Percentiles rank a stretch among this genome's conserved stretches.
Evolutionary conservation across 2,888 invertebrate species (phyloP).

Genomic region (Melanostoma mellinum): DNA sequence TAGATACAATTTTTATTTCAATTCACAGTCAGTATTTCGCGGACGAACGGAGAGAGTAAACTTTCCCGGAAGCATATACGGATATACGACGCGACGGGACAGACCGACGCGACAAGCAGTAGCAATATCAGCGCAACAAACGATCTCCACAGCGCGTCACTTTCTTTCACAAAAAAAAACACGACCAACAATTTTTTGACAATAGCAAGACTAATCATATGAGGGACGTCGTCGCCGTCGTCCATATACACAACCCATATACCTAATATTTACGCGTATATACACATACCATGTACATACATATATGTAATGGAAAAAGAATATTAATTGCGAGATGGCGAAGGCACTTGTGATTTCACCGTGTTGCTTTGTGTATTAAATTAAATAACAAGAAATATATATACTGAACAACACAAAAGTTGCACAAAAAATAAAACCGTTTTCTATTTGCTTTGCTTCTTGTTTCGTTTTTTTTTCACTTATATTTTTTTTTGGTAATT

Average conservation of each 20-base stretch:
- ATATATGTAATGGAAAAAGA: conserved; percentile 41
- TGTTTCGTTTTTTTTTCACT: conserved; percentile 38
- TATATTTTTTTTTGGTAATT: conserved; percentile 29
- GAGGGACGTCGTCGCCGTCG: conserved; percentile 30
- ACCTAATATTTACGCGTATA: conserved; percentile 43
- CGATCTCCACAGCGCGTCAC: conserved; percentile 51
- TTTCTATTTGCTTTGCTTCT: conserved; percentile 51
- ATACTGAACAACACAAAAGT: conserved; percentile 19
- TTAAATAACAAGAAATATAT: conserved; percentile 37
- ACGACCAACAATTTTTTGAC: conserved; percentile 46
- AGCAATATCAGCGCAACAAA: conserved; percentile 6
- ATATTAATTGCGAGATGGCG: conserved; percentile 58
- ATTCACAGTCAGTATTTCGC: conserved; percentile 14
- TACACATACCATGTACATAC: conserved; percentile 27
- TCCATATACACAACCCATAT: conserved; percentile 50
- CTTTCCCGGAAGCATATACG: conserved; percentile 64
- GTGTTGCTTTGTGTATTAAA: conserved; percentile 50
- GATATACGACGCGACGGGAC: conserved; percentile 5
- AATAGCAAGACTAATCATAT: conserved; percentile 50
- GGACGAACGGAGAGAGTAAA: conserved; percentile 23
- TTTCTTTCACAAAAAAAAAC: conserved; percentile 49
- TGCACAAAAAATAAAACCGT: conserved; percentile 28
- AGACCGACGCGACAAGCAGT: conserved; percentile 13
- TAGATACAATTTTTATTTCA: not conserved
- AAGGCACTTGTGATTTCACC: conserved; percentile 52